phyloP scores from a whole-genome alignment of 2,797 vertebrate species.

The Pseudopleuronectes americanus region DNA sequence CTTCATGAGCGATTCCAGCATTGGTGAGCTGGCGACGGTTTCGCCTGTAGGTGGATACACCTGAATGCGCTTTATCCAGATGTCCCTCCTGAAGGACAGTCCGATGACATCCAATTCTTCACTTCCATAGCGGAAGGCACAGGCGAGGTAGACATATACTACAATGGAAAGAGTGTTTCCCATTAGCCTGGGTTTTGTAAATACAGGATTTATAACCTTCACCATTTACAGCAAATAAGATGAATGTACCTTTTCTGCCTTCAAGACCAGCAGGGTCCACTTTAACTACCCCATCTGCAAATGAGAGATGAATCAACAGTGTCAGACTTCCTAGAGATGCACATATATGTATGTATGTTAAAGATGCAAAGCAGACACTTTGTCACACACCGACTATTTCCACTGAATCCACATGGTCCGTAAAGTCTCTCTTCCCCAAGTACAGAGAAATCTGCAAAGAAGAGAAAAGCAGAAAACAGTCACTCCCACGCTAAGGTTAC shows the following conservation, averaged over 20 bases:
- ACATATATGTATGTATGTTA: slow-evolving; percentile 2
- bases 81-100: slow-evolving; percentile 90
- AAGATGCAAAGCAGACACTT: slow-evolving; percentile 7
- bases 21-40: slow-evolving; percentile 76
- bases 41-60: slow-evolving; percentile 80
- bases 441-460: slow-evolving; percentile 87
- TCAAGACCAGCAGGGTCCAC: slow-evolving; percentile 88
- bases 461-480: slow-evolving; percentile 38
- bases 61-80: slow-evolving; percentile 86
- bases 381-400: slow-evolving; percentile 86
- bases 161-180: slow-evolving; percentile 23
- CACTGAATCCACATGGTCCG: slow-evolving; percentile 89
- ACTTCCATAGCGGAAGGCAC: slow-evolving; percentile 91
- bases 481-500: slow-evolving; percentile 44
- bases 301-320: slow-evolving; percentile 22
- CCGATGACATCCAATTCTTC: slow-evolving; percentile 92
- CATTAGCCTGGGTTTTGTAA: background rate
- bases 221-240: background rate
- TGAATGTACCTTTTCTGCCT: slow-evolving; percentile 87
- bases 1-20: slow-evolving; percentile 87
- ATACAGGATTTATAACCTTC: background rate
- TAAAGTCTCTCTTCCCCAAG: slow-evolving; percentile 91
- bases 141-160: slow-evolving; percentile 90
- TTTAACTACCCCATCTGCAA: slow-evolving; percentile 88
- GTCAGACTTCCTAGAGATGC: slow-evolving; percentile 9